These are phyloP conservation scores for Sebastes iracundus DNA, from an alignment of 2,797 vertebrate species.

Conservation along the genomic window DNA sequence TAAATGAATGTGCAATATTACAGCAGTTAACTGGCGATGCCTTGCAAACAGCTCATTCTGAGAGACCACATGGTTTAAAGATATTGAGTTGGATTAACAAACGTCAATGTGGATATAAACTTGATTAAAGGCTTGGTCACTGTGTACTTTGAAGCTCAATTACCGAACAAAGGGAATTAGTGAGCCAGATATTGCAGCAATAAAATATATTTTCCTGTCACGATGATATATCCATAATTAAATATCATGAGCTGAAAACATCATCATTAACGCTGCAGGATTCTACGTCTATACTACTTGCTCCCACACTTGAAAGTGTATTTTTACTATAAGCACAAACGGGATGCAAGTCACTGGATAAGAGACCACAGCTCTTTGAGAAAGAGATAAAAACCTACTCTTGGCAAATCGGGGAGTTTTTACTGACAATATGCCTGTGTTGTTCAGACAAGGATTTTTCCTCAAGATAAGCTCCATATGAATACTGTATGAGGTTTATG, in stretches of 20 bases:
- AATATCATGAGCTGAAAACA: not conserved
- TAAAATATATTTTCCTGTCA: slow-evolving; percentile 34
- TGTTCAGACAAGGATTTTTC: slow-evolving; percentile 63
- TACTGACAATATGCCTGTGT: slow-evolving; percentile 57
- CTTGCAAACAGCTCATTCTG: slow-evolving; percentile 31
- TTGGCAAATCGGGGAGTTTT: slow-evolving; percentile 52
- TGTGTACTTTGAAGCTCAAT: slow-evolving; percentile 67
- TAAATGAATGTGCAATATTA: slow-evolving; percentile 10
- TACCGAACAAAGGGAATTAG: slow-evolving; percentile 16
- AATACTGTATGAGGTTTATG: slow-evolving; percentile 77
- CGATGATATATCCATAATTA: not conserved
- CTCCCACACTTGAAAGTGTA: slow-evolving; percentile 2
- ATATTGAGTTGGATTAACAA: slow-evolving; percentile 67
- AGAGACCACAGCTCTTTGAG: slow-evolving; percentile 24
- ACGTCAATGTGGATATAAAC: slow-evolving; percentile 73
- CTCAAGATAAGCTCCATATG: slow-evolving; percentile 77
- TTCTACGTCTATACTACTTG: not conserved
- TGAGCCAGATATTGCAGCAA: slow-evolving; percentile 30
- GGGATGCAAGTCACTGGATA: slow-evolving; percentile 25
- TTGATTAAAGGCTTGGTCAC: slow-evolving; percentile 70
- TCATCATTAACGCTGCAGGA: not conserved
- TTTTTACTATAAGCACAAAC: slow-evolving; percentile 8
- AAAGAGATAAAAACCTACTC: slow-evolving; percentile 39
- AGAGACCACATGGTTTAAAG: slow-evolving; percentile 40
- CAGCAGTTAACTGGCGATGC: not conserved